Evolutionary conservation across 2,113 vertebrate species (phyloP).

Genomic region (Laticauda colubrina): DNA sequence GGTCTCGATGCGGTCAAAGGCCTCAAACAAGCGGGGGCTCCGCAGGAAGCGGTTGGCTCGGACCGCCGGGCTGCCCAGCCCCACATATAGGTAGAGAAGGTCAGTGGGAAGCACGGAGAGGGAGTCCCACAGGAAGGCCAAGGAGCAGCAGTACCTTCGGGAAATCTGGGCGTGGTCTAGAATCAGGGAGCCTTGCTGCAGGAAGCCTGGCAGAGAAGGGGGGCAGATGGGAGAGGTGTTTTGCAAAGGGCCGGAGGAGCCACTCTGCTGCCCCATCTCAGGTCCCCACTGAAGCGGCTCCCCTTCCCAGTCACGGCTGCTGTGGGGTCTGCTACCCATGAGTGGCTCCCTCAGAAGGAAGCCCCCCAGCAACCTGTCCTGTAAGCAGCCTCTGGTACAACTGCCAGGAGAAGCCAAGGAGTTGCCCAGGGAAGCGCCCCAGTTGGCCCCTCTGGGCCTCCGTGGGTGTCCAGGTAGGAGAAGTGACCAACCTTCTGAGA

Average conservation of each 20-base stretch:
- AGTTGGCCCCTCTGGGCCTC: background rate
- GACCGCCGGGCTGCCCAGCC: conserved; percentile 67
- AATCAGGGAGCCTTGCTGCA: conserved; percentile 86
- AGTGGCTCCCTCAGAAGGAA: background rate
- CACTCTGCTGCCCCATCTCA: background rate
- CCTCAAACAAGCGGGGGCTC: conserved; percentile 74
- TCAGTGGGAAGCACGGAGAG: conserved; percentile 81
- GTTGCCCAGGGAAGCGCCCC: background rate
- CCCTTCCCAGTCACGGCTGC: background rate
- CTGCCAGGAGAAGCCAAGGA: background rate
- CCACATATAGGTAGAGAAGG: conserved; percentile 73
- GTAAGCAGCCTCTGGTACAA: background rate
- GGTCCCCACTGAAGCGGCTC: background rate
- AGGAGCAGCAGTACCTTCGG: conserved; percentile 74
- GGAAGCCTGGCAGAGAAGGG: conserved; percentile 70
- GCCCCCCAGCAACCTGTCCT: rapidly evolving
- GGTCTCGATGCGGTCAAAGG: conserved; percentile 84
- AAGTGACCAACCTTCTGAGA: background rate
- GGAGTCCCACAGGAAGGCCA: conserved; percentile 74
- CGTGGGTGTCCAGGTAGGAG: background rate
- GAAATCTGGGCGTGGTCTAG: conserved; percentile 64
- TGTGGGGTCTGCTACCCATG: background rate
- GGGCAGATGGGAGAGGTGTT: rapidly evolving
- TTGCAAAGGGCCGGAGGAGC: background rate
- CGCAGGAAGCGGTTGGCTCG: conserved; percentile 86